These are phyloP conservation scores for Tortricodes alternella DNA, from an alignment of 2,888 invertebrate genomes.

Conservation along the genomic window DNA sequence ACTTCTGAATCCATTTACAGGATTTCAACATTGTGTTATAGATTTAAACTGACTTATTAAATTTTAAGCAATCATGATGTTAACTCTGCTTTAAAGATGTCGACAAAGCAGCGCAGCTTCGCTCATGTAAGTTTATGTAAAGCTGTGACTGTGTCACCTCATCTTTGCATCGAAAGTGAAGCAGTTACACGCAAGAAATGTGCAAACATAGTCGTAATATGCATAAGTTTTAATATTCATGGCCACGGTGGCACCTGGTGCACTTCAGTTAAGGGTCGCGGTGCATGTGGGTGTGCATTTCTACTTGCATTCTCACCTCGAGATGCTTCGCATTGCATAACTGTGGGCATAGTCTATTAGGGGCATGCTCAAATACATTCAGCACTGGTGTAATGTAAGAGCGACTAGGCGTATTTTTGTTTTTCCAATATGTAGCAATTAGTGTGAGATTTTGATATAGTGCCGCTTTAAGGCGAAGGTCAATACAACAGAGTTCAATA, in stretches of 20 bases:
- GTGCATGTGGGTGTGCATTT: slow-evolving; percentile 31
- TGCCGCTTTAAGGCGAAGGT: too few relatives aligned
- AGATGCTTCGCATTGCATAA: slow-evolving; percentile 10
- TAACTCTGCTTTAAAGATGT: too few relatives aligned
- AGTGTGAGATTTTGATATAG: too few relatives aligned
- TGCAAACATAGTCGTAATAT: slow-evolving; percentile 72
- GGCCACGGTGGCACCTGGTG: slow-evolving; percentile 59
- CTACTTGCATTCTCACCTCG: slow-evolving; percentile 23
- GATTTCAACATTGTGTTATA: too few relatives aligned
- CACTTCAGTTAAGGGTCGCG: slow-evolving; percentile 50
- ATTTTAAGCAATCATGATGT: too few relatives aligned
- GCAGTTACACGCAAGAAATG: slow-evolving; percentile 63
- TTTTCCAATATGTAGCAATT: too few relatives aligned
- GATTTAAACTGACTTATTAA: too few relatives aligned
- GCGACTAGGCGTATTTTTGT: too few relatives aligned
- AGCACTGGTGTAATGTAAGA: too few relatives aligned
- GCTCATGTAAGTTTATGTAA: too few relatives aligned
- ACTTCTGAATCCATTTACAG: too few relatives aligned
- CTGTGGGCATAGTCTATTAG: slow-evolving; percentile 20
- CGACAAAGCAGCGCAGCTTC: not conserved
- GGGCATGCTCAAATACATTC: not conserved
- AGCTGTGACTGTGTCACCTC: slow-evolving; percentile 11
- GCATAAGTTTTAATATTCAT: slow-evolving; percentile 78
- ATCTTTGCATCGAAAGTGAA: slow-evolving; percentile 42
- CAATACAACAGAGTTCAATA: too few relatives aligned